phyloP scores from a whole-genome alignment of 2,113 vertebrate species.

The Tylochromis polylepis region DNA sequence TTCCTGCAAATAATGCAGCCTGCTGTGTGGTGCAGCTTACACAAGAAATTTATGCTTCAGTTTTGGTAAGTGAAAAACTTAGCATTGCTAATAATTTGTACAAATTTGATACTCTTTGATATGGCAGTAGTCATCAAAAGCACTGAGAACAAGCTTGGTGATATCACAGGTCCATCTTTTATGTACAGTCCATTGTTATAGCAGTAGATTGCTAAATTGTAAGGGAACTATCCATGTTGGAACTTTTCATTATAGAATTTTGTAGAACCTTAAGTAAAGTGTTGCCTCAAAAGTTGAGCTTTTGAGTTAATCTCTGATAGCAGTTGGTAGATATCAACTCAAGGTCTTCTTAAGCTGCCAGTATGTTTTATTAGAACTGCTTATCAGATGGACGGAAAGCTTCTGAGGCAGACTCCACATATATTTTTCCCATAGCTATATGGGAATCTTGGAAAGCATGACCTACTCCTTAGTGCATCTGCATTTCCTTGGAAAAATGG shows the following conservation, averaged over 20 bases:
- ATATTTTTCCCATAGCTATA: not conserved
- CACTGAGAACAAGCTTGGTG: not conserved
- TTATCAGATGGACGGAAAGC: not conserved
- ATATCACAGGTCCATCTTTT: not conserved
- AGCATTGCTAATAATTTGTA: not conserved
- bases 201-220: not conserved
- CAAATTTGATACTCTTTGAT: not conserved
- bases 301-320: not conserved
- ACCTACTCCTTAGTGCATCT: not conserved
- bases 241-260: not conserved
- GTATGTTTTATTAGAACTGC: not conserved
- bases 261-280: not conserved
- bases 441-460: not conserved
- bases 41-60: not conserved
- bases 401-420: not conserved
- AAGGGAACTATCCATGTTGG: not conserved
- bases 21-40: no score
- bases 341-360: not conserved
- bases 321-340: not conserved
- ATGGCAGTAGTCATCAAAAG: not conserved
- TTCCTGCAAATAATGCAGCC: not conserved
- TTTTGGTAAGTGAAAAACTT: not conserved
- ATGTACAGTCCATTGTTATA: not conserved
- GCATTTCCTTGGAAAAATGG: not conserved
- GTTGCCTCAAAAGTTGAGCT: not conserved